phyloP scores from a whole-genome alignment of 2,113 vertebrate genomes.

The Noctilio leporinus region DNA sequence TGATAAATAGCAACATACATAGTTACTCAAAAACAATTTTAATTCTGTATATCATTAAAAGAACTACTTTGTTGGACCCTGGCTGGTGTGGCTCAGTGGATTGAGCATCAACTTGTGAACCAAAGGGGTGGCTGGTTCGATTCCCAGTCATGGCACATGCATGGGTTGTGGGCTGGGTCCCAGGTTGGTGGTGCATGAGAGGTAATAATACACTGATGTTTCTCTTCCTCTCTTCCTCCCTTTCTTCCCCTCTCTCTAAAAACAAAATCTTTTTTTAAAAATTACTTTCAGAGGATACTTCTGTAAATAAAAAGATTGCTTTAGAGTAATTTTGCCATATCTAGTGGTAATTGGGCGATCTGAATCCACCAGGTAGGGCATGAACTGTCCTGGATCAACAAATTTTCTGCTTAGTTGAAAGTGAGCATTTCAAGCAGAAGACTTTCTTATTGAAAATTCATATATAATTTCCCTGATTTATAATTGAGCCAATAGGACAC shows the following conservation, averaged over 20 bases:
- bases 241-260: too few relatives aligned
- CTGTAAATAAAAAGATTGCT: not conserved
- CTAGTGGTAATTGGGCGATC: not conserved
- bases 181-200: too few relatives aligned
- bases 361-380: not conserved
- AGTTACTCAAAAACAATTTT: not conserved
- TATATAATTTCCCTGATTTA: not conserved
- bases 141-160: too few relatives aligned
- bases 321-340: not conserved
- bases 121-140: too few relatives aligned
- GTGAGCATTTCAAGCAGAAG: not conserved
- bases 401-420: not conserved
- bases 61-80: not conserved
- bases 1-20: not conserved
- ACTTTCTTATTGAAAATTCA: not conserved
- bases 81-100: too few relatives aligned
- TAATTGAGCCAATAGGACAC: not conserved
- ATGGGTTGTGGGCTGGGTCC: too few relatives aligned
- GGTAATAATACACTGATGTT: too few relatives aligned
- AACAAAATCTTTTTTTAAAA: too few relatives aligned
- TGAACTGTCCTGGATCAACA: not conserved
- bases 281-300: not conserved
- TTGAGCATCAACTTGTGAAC: too few relatives aligned
- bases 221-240: too few relatives aligned
- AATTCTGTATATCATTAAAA: not conserved